Base-by-base conservation (phyloP, 1,140 invertebrate genomes). In the Drosophila lacertosa region DNA sequence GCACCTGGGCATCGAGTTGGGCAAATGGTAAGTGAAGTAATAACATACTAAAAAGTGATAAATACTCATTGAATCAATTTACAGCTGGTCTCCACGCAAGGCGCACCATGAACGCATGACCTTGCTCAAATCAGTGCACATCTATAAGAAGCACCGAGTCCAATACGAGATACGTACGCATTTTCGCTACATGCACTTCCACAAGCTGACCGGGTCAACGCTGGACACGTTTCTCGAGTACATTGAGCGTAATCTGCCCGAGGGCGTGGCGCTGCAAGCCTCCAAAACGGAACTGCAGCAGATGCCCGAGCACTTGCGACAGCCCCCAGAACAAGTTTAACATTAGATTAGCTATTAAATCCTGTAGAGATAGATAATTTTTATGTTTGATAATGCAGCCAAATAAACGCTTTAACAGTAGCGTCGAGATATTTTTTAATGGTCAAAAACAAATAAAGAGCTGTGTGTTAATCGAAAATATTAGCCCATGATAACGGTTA, bases 111-210 rank as follows among this genome's bases (percentile, higher is more conserved):
- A 96, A 71, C 93, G 96, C 48, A 94, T 94, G 72, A 97, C 96
- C 3, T 81, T 99, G 5, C 92, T 99, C 1, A 97, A 97, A 91
- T 97, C 97, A 42, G 96, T 96, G 44, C 96, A 97, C 90, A 95
- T 98, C 77, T 95, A 97, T 84, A 99, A 98, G 91, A 99, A 99
- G 76, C 97, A 99, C 91, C 94, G 95, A 89, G 97, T 98, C 0
- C 98, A 99, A 80, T 99, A 99, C 93, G 98, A 99, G 94, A 94
- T 96, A 3, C 93, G 98, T 83, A 99, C 98, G 9, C 97, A 99
- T 91, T 98, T 95, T 91, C 94, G 95, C 62, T 96, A 96, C 83
- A 93, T 99, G 75, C 94, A 97, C 89, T 95, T 98, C 47, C 93
- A 95, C 66, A 93, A 95, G 75, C 88, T 99, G 3, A 99, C 99